Conservation (phyloP, 2,113 vertebrate species). For the Podilymbus podiceps region DNA sequence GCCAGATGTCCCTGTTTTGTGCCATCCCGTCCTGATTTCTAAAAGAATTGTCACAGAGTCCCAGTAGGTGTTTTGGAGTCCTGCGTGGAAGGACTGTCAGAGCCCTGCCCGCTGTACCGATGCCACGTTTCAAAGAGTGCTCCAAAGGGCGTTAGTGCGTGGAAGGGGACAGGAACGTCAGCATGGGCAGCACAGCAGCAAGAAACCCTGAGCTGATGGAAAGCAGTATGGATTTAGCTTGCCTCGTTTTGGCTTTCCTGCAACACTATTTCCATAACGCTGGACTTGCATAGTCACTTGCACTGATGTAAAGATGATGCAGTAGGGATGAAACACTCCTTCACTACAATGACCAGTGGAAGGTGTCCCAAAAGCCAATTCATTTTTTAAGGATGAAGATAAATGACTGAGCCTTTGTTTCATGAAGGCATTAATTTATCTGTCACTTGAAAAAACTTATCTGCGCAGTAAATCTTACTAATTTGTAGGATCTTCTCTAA, state of each 20-base stretch:
- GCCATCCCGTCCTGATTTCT: background rate
- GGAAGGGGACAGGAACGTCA: background rate
- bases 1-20: slow-evolving; percentile 52
- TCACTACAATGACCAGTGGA: background rate
- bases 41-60: background rate
- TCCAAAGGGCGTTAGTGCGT: background rate
- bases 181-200: background rate
- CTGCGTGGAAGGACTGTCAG: background rate
- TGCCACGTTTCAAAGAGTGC: background rate
- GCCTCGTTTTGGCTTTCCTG: background rate
- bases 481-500: background rate
- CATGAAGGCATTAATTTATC: background rate
- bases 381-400: background rate
- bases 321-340: background rate
- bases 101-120: background rate
- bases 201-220: background rate
- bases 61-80: background rate
- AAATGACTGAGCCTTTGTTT: background rate
- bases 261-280: rapidly evolving
- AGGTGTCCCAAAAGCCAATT: background rate
- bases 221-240: background rate
- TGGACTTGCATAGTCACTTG: background rate
- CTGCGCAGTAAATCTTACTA: background rate
- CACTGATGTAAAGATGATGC: background rate
- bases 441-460: background rate